These are phyloP conservation scores for Glaucomys volans DNA, from an alignment of 2,113 vertebrate genomes.

Conservation along the genomic window DNA sequence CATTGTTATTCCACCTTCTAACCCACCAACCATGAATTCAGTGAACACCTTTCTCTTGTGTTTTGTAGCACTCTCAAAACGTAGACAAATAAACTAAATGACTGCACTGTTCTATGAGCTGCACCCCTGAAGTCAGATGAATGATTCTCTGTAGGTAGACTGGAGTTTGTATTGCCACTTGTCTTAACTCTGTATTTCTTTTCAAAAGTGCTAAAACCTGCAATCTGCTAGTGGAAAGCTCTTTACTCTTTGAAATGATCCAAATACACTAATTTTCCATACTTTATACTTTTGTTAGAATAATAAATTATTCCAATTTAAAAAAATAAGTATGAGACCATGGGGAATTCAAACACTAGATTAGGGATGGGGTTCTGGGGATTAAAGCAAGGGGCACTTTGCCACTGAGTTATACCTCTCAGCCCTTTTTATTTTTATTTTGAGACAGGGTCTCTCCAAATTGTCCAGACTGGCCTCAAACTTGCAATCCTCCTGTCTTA, in stretches of 20 bases:
- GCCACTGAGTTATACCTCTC: too few species aligned
- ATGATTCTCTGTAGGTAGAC: rapidly evolving
- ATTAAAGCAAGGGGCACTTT: too few species aligned
- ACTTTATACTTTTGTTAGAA: conserved; percentile 88
- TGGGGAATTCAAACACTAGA: not conserved
- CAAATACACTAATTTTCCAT: conserved; percentile 82
- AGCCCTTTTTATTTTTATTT: too few species aligned
- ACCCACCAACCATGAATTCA: conserved; percentile 72
- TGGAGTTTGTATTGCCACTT: conserved; percentile 44
- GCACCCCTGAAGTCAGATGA: not conserved
- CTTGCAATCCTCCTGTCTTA: too few species aligned
- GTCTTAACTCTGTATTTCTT: conserved; percentile 85
- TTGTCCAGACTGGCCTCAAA: too few species aligned
- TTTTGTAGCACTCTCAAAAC: conserved; percentile 36
- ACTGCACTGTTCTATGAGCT: conserved; percentile 42
- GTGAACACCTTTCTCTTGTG: conserved; percentile 71
- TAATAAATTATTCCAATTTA: conserved; percentile 90
- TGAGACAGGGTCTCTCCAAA: too few species aligned
- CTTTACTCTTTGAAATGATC: conserved; percentile 79
- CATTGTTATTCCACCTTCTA: conserved; percentile 62
- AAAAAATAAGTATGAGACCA: conserved; percentile 51
- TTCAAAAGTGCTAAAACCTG: conserved; percentile 86
- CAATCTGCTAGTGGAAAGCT: conserved; percentile 79
- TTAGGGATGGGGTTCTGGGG: too few species aligned
- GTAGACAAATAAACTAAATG: conserved; percentile 67